Evolutionary conservation across 2,888 invertebrate species (phyloP).

Genomic region (Nysson spinosus): DNA sequence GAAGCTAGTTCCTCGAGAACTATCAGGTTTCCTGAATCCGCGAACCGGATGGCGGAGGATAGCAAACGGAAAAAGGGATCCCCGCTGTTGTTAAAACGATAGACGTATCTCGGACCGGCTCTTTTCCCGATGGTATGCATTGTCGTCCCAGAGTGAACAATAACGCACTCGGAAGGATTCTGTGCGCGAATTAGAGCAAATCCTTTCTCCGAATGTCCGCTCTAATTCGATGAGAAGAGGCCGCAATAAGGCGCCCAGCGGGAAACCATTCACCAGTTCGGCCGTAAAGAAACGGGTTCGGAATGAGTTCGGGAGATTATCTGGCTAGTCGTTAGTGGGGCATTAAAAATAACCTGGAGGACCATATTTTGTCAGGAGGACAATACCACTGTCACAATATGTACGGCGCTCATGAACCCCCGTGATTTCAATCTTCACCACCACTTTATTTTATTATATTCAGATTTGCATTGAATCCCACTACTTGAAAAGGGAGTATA

Average conservation of each 20-base stretch:
- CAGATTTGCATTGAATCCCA: no score
- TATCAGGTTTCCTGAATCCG: conserved; percentile 52
- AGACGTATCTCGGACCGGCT: conserved; percentile 54
- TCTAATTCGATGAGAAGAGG: conserved; percentile 62
- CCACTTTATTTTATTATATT: no score
- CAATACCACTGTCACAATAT: conserved; percentile 69
- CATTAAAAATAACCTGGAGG: conserved; percentile 61
- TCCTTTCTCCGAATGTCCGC: conserved; percentile 69
- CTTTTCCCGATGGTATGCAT: conserved; percentile 29
- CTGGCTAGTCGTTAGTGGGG: conserved; percentile 60
- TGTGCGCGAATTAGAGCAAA: conserved; percentile 71
- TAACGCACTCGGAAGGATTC: conserved; percentile 61
- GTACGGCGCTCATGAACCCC: background rate
- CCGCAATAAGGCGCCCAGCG: conserved; percentile 65
- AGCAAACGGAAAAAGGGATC: conserved; percentile 28
- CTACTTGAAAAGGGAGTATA: no score
- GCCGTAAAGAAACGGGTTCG: conserved; percentile 71
- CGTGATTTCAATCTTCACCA: background rate
- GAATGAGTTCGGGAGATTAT: conserved; percentile 72
- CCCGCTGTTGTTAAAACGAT: conserved; percentile 66
- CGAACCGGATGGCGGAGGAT: conserved; percentile 45
- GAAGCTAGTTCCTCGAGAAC: conserved; percentile 11
- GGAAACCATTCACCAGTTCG: conserved; percentile 68
- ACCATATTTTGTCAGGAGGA: conserved; percentile 63
- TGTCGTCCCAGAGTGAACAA: conserved; percentile 59